These are phyloP conservation scores for Todiramphus chloris DNA, from an alignment of 2,113 vertebrate species.

Conservation along the genomic window DNA sequence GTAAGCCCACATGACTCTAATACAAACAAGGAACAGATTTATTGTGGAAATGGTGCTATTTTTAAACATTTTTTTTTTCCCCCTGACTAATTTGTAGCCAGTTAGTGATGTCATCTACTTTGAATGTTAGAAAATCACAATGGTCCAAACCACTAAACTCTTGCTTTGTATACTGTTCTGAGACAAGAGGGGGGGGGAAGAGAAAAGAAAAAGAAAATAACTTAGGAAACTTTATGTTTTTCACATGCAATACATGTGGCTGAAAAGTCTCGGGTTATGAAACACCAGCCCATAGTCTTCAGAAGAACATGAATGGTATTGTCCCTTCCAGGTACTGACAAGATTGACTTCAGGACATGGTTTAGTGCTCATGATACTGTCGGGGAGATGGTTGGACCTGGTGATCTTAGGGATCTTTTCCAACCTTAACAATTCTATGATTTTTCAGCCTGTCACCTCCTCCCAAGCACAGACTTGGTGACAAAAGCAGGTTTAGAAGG, in stretches of 20 bases:
- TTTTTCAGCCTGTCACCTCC: neutral
- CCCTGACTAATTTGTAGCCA: constrained; percentile 28
- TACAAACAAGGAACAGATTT: neutral
- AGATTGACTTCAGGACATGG: neutral
- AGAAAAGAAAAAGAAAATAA: neutral
- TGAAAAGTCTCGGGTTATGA: neutral
- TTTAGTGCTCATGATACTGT: no score
- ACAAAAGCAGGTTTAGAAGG: neutral
- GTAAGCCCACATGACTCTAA: constrained; percentile 9
- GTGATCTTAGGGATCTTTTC: no score
- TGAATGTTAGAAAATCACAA: neutral
- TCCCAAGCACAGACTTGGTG: neutral
- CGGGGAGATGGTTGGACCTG: no score
- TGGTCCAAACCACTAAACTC: neutral
- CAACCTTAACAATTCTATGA: no score
- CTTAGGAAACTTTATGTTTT: neutral
- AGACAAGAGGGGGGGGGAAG: no score
- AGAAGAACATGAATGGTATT: neutral
- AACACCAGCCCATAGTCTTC: neutral
- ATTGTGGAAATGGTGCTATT: neutral
- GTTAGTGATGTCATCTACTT: constrained; percentile 2
- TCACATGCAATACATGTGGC: neutral
- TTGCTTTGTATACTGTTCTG: neutral
- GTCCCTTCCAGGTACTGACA: neutral
- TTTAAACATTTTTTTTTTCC: neutral